Percentiles rank a stretch among this genome's conserved stretches.
These are phyloP conservation scores for Polyommatus icarus DNA, from an alignment of 2,888 invertebrate genomes.

Conservation along the genomic window DNA sequence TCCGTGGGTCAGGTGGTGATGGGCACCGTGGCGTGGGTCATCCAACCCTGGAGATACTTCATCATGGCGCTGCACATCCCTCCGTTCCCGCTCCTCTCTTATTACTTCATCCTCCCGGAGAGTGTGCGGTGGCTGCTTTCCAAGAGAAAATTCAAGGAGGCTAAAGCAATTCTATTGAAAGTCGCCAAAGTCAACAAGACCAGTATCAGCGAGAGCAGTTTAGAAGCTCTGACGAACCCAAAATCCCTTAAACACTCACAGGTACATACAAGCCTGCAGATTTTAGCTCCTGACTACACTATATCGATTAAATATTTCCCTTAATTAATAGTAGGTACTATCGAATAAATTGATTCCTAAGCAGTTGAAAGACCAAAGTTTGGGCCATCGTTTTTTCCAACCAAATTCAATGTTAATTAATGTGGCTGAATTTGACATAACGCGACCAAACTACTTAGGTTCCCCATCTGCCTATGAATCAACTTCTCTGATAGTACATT, in stretches of 20 bases:
- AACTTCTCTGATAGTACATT: not conserved
- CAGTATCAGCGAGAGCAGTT: constrained; percentile 73
- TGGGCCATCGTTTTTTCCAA: no score
- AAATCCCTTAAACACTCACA: not conserved
- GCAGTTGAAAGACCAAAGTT: no score
- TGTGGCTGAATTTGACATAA: no score
- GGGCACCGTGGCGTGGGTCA: constrained; percentile 9
- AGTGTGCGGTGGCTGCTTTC: constrained; percentile 89
- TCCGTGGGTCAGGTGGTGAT: constrained; percentile 7
- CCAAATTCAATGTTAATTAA: no score
- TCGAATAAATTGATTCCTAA: no score
- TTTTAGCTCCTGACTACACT: no score
- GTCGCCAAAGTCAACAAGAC: constrained; percentile 82
- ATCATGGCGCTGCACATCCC: constrained; percentile 79
- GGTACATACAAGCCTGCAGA: not conserved
- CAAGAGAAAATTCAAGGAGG: constrained; percentile 82
- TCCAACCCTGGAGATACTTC: constrained; percentile 14
- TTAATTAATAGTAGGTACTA: no score
- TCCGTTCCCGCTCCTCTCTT: constrained; percentile 82
- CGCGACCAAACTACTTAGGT: not conserved
- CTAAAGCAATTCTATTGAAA: constrained; percentile 80
- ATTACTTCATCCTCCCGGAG: constrained; percentile 83
- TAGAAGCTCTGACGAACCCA: constrained; percentile 63
- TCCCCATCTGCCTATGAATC: no score
- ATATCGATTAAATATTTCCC: no score